Evolutionary conservation across 2,888 invertebrate genomes (phyloP).

Genomic region (Drosophila borborema): DNA sequence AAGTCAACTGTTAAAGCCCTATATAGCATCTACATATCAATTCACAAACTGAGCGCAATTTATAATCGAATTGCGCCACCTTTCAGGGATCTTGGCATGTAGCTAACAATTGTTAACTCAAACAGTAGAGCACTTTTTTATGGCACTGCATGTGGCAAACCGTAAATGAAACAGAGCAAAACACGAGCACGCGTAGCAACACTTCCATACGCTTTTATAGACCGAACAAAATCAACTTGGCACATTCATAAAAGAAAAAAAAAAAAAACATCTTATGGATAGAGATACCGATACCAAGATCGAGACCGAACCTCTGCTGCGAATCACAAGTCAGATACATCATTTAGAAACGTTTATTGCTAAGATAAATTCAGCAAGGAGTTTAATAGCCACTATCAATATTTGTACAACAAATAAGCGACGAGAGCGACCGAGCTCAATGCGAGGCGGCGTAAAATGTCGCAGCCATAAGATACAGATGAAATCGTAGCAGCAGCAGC

Average conservation of each 20-base stretch:
- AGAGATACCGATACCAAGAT: not conserved
- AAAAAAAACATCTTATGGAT: constrained; percentile 27
- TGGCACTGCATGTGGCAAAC: constrained; percentile 29
- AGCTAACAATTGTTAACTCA: constrained; percentile 58
- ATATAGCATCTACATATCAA: not conserved
- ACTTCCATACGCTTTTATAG: constrained; percentile 39
- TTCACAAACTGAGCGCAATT: not conserved
- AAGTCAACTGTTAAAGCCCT: not conserved
- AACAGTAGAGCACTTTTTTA: constrained; percentile 48
- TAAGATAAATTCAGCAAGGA: constrained; percentile 70
- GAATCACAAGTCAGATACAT: constrained; percentile 41
- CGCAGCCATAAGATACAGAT: constrained; percentile 57
- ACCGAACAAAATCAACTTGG: constrained; percentile 44
- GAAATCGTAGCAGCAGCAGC: constrained; percentile 17
- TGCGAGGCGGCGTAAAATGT: constrained; percentile 28
- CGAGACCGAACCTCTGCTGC: constrained; percentile 1
- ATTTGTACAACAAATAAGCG: constrained; percentile 72
- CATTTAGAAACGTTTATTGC: constrained; percentile 64
- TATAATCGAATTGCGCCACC: constrained; percentile 5
- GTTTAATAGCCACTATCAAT: constrained; percentile 68
- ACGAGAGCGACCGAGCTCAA: constrained; percentile 38
- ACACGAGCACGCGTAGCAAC: constrained; percentile 36
- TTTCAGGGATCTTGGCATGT: constrained; percentile 49
- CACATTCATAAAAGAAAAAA: constrained; percentile 69
- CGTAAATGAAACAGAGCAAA: constrained; percentile 72